Base-by-base conservation (phyloP, 2,797 vertebrate species). In the Sebastes wilsoni region DNA sequence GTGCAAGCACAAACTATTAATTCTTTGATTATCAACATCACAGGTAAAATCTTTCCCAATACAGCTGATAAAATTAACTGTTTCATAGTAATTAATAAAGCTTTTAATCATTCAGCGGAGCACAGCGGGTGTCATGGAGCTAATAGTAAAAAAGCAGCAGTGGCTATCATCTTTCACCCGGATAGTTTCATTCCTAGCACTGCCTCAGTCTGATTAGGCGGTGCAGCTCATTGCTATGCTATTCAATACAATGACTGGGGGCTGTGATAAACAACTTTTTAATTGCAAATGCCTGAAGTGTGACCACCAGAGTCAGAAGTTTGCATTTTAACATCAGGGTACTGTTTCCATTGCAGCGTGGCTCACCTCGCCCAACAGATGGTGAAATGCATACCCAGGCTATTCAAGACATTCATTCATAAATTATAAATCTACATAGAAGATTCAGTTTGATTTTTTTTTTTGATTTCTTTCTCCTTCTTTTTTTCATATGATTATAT, bases 211-310 rank as follows among this genome's bases (percentile, higher is more conserved):
- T 87, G 87, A 92, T 90, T 92, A 90, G 87, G 81, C 72, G 59
- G 68, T 0, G 56, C 76, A 77, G 84, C 89, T 94, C 91, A 91
- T 93, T 92, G 82, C 87, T 85, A 81, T 90, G 86, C 88, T 87
- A 87, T 89, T 87, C 83, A 89, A 83, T 81, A 84, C 87, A 89
- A 87, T 82, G 82, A 89, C 88, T 87, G 84, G 74, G 76, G 90
- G 87, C 89, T 79, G 83, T 82, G 89, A 93, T 90, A 93, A 94
- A 92, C 90, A 90, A 80, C 79, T 84, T 92, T 92, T 93, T 93
- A 94, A 93, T 93, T 94, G 87, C 92, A 88, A 93, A 80, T 88
- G 92, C 86, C 84, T 93, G 66, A 87, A 91, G 92, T 94, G 89
- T 93, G 93, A 93, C 91, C 87, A 93, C 91, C 87, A 65, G 66